Evolutionary conservation across 2,888 invertebrate species (phyloP).

Genomic region (Cephus runcator): DNA sequence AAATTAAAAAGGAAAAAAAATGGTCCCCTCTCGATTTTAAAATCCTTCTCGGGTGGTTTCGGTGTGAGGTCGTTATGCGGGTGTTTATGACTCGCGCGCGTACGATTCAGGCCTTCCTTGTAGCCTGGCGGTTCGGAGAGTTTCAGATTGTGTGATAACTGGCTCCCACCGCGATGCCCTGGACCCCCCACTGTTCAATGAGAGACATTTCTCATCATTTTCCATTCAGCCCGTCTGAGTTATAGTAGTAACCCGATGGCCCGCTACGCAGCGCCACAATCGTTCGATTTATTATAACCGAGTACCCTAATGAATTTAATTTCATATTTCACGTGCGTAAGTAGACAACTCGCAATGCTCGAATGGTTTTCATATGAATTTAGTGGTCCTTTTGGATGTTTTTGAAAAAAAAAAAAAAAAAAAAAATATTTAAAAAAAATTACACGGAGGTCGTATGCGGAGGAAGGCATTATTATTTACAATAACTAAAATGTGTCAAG

Average conservation of each 20-base stretch:
- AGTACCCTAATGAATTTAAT: slow-evolving; percentile 63
- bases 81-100: slow-evolving; percentile 51
- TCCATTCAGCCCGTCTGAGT: slow-evolving; percentile 61
- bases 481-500: too few species aligned
- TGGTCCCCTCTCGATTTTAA: neutral
- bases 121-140: slow-evolving; percentile 30
- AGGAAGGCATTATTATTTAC: too few species aligned
- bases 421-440: too few species aligned
- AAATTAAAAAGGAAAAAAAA: neutral
- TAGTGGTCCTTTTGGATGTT: too few species aligned
- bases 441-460: too few species aligned
- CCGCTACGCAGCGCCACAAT: slow-evolving; percentile 53
- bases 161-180: slow-evolving; percentile 32
- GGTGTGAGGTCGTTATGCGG: slow-evolving; percentile 48
- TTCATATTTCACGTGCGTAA: slow-evolving; percentile 63
- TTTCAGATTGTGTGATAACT: slow-evolving; percentile 56
- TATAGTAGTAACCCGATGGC: slow-evolving; percentile 42
- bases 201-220: slow-evolving; percentile 65
- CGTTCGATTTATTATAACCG: slow-evolving; percentile 63
- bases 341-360: slow-evolving; percentile 40
- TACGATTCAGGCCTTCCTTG: slow-evolving; percentile 30
- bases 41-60: neutral
- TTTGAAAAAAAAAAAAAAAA: too few species aligned
- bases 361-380: slow-evolving; percentile 2
- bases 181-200: slow-evolving; percentile 63